Evolutionary conservation across 2,797 vertebrate species (phyloP).

Genomic region (Prionace glauca): DNA sequence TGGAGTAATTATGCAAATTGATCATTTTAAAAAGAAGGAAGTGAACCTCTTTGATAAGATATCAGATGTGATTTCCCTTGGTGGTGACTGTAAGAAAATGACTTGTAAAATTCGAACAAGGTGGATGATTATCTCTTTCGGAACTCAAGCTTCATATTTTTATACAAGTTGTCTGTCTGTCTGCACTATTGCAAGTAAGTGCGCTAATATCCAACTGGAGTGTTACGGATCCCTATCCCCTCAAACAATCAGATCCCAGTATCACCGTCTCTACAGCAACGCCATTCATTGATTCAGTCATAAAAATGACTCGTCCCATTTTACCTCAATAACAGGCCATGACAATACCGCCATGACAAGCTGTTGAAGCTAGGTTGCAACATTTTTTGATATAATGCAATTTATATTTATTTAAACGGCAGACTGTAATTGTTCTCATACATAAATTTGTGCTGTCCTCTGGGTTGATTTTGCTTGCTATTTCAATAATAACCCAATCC

Average conservation of each 20-base stretch:
- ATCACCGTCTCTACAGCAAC: background rate
- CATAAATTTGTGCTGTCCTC: background rate
- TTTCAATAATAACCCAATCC: background rate
- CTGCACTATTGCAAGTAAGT: background rate
- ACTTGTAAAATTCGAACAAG: background rate
- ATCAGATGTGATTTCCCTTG: background rate
- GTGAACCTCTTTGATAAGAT: background rate
- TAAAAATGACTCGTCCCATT: too few relatives aligned
- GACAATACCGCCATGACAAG: background rate
- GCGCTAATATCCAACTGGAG: background rate
- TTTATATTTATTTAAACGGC: background rate
- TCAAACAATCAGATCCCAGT: background rate
- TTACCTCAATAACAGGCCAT: background rate
- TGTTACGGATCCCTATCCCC: background rate
- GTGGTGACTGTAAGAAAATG: background rate
- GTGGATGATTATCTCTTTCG: background rate
- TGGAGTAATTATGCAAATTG: background rate
- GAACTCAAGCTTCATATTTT: background rate
- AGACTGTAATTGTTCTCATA: background rate
- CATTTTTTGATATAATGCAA: background rate
- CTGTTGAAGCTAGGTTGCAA: background rate
- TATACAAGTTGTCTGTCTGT: too few relatives aligned
- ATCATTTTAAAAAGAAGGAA: background rate
- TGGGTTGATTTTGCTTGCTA: background rate
- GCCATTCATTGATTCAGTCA: too few relatives aligned